Base-by-base conservation (phyloP, 2,797 vertebrate species). In the Megaceryle alcyon region DNA sequence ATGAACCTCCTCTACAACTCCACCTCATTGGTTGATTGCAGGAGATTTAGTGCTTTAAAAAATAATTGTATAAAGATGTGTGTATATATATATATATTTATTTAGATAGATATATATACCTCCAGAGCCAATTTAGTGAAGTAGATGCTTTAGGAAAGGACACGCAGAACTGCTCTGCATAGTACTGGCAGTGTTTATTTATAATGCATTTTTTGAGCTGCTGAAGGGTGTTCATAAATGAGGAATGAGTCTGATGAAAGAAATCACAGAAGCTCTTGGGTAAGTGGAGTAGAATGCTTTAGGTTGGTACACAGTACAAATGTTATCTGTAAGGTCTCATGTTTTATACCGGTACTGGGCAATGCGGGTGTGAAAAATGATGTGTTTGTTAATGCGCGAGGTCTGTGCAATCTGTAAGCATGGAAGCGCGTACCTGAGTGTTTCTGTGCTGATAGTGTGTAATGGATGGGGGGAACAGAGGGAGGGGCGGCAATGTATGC, bases 391-490 rank as follows among this genome's bases (percentile, higher is more conserved):
- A 87, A 85, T 78, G 71, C 0, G 0, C 0, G 5, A 65, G 78
- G 60, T 12, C 33, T 61, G 79, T 28, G 60, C 44, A 46, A 35
- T 87, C 86, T 85, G 0, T 68, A 49, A 26, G 92, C 78, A 71
- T 70, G 64, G 86, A 60, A 88, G 81, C 1, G 0, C 11, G 61
- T n/a, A 19, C 23, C 82, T 48, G 12, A 91, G 86, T 87, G 92
- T 87, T 95, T 80, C 90, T 89, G 88, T 82, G 76, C 84, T 93
- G 92, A 94, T 92, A 94, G 77, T 78, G 81, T 37, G 71, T 87
- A 94, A 96, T 88, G 78, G 93, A 95, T 94, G 88, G 80, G 60
- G 82, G 84, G 66, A 57, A 26, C 7, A 25, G 81, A 68, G 53
- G 63, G 63, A 85, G 61, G 71, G 90, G 87, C 18, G 88, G 41